phyloP scores from a whole-genome alignment of 2,888 invertebrate genomes.

The Leucoptera coffeella region DNA sequence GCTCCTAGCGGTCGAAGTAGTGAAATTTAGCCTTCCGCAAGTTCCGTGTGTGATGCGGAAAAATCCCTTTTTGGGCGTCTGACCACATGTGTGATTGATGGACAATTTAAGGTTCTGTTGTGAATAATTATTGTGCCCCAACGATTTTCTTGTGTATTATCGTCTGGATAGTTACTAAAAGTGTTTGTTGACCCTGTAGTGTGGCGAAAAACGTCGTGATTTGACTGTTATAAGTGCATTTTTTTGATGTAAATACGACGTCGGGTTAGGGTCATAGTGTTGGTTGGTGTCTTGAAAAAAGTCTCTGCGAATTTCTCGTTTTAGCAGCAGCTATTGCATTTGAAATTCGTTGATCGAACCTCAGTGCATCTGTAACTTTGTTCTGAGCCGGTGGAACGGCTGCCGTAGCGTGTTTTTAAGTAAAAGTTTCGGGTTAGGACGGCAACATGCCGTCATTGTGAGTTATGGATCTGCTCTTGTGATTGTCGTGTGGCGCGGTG shows the following conservation, averaged over 20 bases:
- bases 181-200: slow-evolving; percentile 27
- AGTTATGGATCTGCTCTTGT: slow-evolving; percentile 52
- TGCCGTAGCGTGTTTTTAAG: too few species aligned
- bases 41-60: slow-evolving; percentile 54
- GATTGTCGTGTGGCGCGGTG: slow-evolving; percentile 52
- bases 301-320: slow-evolving; percentile 29
- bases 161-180: slow-evolving; percentile 22
- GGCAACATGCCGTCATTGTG: slow-evolving; percentile 44
- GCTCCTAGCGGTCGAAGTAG: slow-evolving; percentile 30
- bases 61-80: slow-evolving; percentile 64
- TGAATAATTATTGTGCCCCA: slow-evolving; percentile 28
- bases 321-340: slow-evolving; percentile 17
- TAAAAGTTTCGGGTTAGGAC: slow-evolving; percentile 33
- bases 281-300: slow-evolving; percentile 38
- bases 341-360: slow-evolving; percentile 5
- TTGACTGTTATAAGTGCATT: slow-evolving; percentile 43
- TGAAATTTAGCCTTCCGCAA: slow-evolving; percentile 49
- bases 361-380: too few species aligned
- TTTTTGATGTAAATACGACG: slow-evolving; percentile 47
- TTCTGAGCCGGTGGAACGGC: too few species aligned
- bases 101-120: slow-evolving; percentile 45
- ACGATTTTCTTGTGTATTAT: slow-evolving; percentile 23
- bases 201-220: slow-evolving; percentile 28
- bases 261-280: slow-evolving; percentile 42
- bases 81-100: slow-evolving; percentile 60